Evolutionary conservation across 2,113 vertebrate genomes (phyloP).

Genomic region (Corythoichthys intestinalis): DNA sequence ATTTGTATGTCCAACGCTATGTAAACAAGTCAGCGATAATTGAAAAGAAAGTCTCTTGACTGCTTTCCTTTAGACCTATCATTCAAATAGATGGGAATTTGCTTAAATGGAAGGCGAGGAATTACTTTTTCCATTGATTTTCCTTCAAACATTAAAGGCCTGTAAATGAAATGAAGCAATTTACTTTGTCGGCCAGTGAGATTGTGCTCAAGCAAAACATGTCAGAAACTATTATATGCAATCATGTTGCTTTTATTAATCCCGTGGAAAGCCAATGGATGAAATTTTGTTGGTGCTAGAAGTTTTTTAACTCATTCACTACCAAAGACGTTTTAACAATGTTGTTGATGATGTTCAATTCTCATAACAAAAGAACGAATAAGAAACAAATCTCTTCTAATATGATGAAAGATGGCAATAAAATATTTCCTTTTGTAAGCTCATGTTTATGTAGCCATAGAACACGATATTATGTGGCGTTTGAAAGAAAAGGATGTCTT

Average conservation of each 20-base stretch:
- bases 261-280: conserved; percentile 59
- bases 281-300: conserved; percentile 53
- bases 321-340: too few species aligned
- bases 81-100: conserved; percentile 79
- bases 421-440: too few species aligned
- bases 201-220: conserved; percentile 75
- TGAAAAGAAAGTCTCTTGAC: conserved; percentile 84
- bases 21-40: conserved; percentile 93
- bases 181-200: conserved; percentile 73
- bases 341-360: too few species aligned
- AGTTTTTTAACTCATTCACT: conserved; percentile 34
- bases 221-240: conserved; percentile 85
- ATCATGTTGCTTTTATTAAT: conserved; percentile 76
- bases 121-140: conserved; percentile 95
- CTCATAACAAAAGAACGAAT: too few species aligned
- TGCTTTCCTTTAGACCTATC: conserved; percentile 80
- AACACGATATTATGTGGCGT: too few species aligned
- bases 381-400: too few species aligned
- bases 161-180: conserved; percentile 87
- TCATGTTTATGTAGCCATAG: too few species aligned
- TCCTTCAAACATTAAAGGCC: conserved; percentile 80
- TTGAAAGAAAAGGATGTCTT: too few species aligned
- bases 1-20: conserved; percentile 80
- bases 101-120: conserved; percentile 83
- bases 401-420: too few species aligned